Percentiles rank a stretch among this genome's conserved stretches.
phyloP scores from a whole-genome alignment of 2,797 vertebrate genomes.

The Enteromius viviparus region DNA sequence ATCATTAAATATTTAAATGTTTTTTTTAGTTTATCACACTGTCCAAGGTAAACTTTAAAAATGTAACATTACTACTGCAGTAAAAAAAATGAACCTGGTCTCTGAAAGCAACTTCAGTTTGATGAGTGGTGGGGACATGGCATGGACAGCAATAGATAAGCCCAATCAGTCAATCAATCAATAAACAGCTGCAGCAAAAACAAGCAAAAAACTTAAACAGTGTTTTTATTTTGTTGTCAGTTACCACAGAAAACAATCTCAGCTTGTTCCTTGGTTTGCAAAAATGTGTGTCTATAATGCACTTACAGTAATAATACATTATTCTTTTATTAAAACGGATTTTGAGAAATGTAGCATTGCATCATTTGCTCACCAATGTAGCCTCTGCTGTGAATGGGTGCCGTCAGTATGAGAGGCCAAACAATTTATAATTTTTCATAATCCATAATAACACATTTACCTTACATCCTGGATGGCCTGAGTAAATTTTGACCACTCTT shows the following conservation, averaged over 20 bases:
- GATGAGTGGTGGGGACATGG: neutral
- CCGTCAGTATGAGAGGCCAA: neutral
- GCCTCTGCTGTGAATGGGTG: neutral
- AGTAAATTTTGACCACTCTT: neutral
- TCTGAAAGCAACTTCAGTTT: constrained; percentile 52
- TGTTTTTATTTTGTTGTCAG: neutral
- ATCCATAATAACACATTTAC: neutral
- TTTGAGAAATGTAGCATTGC: neutral
- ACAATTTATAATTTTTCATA: neutral
- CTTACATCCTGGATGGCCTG: neutral
- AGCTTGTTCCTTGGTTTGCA: neutral
- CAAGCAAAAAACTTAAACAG: neutral
- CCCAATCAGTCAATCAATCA: too few species aligned
- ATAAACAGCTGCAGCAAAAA: neutral
- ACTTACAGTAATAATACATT: neutral
- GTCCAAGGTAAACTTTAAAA: neutral
- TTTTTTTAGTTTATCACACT: neutral
- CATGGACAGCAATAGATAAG: too few species aligned
- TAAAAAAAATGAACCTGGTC: constrained; percentile 64
- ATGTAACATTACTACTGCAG: constrained; percentile 12
- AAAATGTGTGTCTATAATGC: neutral
- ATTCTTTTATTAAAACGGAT: neutral
- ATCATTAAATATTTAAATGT: neutral
- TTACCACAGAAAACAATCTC: neutral
- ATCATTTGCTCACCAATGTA: neutral